Conservation (phyloP, 2,888 invertebrate species). For the Chirona hameri region DNA sequence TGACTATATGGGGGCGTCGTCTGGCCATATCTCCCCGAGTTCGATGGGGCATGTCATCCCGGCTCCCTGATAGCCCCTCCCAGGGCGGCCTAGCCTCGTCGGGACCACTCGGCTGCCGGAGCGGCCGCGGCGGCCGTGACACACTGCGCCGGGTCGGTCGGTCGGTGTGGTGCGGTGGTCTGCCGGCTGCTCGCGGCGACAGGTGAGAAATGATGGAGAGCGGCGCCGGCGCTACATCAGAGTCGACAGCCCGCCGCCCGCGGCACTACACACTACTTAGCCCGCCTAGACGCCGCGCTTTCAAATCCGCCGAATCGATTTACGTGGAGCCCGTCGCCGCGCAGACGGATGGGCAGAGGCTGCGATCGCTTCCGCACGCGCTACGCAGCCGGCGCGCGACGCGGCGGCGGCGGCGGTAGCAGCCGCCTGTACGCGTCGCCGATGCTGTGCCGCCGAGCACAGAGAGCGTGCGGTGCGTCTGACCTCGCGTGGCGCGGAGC, state of each 20-base stretch:
- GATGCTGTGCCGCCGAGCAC: not conserved
- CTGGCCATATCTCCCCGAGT: too few species aligned
- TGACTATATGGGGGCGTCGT: too few species aligned
- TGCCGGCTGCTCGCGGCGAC: not conserved
- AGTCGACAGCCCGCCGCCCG: not conserved
- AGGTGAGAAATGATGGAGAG: constrained; percentile 5
- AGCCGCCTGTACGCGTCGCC: not conserved
- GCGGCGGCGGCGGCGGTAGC: not conserved
- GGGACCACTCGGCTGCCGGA: not conserved
- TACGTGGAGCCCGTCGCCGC: not conserved
- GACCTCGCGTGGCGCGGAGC: not conserved
- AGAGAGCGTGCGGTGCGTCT: not conserved
- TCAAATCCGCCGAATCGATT: not conserved
- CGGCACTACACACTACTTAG: constrained; percentile 11
- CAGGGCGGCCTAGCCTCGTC: not conserved
- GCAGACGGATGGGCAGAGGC: not conserved
- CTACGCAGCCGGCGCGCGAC: not conserved
- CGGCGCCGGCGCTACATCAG: not conserved
- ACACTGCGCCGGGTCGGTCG: not conserved
- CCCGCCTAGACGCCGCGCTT: not conserved
- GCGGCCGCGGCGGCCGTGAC: not conserved
- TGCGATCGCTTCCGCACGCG: not conserved
- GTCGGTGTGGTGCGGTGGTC: not conserved
- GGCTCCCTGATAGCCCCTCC: too few species aligned
- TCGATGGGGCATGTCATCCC: too few species aligned